Base-by-base conservation (phyloP, 2,113 vertebrate species). In the Perca fluviatilis region DNA sequence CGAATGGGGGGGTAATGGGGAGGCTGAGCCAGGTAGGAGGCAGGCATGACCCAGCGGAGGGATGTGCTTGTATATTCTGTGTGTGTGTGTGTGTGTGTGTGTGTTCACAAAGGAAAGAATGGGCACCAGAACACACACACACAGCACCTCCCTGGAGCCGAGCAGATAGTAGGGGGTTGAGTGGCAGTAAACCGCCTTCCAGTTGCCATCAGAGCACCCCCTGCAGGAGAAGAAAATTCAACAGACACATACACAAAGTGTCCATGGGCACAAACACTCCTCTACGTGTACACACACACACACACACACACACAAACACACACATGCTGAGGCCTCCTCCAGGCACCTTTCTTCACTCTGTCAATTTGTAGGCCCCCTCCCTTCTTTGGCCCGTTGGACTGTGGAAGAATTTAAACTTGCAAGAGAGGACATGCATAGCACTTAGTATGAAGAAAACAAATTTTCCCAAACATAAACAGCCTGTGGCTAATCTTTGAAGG, bases 181-280 rank as follows among this genome's bases (percentile, higher is more conserved):
- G 87, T 92, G 90, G 85, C 86, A 90, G 90, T 60, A 84, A 87
- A 87, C 53, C 23, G 27, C 46, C 78, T 84, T 88, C 66, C 79
- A 81, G 83, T 80, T 81, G 62, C 87, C 87, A 85, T 88, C 72
- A 75, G 86, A 91, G 80, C 88, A 91, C 79, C 82, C 91, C 88
- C 89, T 92, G 90, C 85, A 91, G 89, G 82, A 88, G 80, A 56
- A 47, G 36, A 83, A 77, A 82, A 68, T 77, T 71, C 47, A 74
- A 43, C 70, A 83, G 62, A 81, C 69, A 80, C 33, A 63, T 33
- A 6, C 49, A 46, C 49, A 73, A 36, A 62, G 65, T 14, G 50
- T 50, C 50, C 50, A 11, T 36, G 19, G 27, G 33, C 69, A 68
- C 33, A 58, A 54, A 18, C 27, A 64, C 10, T 43, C 8, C 40